Percentiles rank a stretch among this genome's conserved stretches.
These are phyloP conservation scores for Harpalus rubripes DNA, from an alignment of 2,888 invertebrate genomes.

Conservation along the genomic window DNA sequence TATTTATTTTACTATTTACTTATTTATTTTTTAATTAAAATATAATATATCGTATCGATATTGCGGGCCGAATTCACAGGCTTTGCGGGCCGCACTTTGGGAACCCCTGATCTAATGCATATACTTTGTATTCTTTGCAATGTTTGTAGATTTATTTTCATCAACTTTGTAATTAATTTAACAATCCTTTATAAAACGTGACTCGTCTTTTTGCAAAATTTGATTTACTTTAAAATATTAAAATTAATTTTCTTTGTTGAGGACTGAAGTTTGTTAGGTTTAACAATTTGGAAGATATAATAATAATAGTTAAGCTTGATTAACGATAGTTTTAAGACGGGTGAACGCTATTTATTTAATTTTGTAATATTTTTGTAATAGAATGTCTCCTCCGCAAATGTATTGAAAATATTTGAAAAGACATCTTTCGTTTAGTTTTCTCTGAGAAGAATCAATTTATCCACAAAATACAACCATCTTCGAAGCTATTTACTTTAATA, in stretches of 20 bases:
- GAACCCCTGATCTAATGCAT: no score
- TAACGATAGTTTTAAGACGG: no score
- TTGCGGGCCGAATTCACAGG: no score
- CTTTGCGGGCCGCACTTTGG: no score
- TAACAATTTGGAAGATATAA: background rate
- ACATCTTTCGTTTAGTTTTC: constrained; percentile 9
- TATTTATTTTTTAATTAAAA: no score
- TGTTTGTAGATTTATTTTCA: background rate
- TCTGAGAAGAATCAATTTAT: constrained; percentile 19
- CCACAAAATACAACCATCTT: background rate
- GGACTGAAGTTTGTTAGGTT: background rate
- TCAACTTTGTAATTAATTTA: constrained; percentile 28
- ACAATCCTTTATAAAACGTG: constrained; percentile 11
- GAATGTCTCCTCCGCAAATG: background rate
- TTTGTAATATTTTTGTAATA: no score
- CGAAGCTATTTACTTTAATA: constrained; percentile 2
- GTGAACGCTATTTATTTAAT: no score
- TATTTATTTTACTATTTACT: no score
- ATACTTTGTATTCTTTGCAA: constrained; percentile 12
- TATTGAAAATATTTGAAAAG: background rate
- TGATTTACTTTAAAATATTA: background rate
- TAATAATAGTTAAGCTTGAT: no score
- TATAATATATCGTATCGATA: no score
- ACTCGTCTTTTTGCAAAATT: constrained; percentile 13
- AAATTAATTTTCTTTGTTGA: constrained; percentile 18